Conservation (phyloP, 2,888 invertebrate genomes). For the Ischnura elegans region DNA sequence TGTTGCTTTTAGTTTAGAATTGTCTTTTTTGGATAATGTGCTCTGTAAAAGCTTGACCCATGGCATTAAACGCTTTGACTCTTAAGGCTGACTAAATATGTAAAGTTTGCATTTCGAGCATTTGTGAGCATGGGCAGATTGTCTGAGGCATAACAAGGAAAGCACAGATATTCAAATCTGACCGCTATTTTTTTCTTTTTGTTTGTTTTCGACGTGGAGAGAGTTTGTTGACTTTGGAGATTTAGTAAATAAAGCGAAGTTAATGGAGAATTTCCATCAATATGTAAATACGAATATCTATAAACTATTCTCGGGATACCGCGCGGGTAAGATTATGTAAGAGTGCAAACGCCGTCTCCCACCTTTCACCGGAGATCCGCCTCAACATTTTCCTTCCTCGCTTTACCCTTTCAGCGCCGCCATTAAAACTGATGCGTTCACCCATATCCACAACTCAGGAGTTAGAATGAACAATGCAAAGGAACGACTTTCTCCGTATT, state of each 20-base stretch:
- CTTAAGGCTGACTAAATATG: no score
- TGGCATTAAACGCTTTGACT: no score
- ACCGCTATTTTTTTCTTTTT: not conserved
- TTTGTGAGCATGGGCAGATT: not conserved
- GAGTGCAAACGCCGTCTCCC: not conserved
- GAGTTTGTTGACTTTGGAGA: not conserved
- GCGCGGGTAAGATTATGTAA: no score
- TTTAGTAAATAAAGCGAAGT: not conserved
- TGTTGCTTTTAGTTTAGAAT: no score
- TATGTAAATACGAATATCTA: not conserved
- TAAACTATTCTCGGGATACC: no score
- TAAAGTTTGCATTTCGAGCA: not conserved
- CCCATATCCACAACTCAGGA: not conserved
- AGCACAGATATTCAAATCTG: not conserved
- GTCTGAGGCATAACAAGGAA: not conserved
- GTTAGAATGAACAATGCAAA: no score
- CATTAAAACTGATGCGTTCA: not conserved
- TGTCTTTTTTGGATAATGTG: no score
- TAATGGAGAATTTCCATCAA: not conserved
- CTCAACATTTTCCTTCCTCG: not conserved
- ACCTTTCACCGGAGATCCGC: not conserved
- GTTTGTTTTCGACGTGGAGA: not conserved
- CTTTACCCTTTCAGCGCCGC: not conserved
- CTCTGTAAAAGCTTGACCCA: no score
- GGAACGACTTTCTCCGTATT: no score